Conservation (phyloP, 2,113 vertebrate species). For the Hemiprocne comata region DNA sequence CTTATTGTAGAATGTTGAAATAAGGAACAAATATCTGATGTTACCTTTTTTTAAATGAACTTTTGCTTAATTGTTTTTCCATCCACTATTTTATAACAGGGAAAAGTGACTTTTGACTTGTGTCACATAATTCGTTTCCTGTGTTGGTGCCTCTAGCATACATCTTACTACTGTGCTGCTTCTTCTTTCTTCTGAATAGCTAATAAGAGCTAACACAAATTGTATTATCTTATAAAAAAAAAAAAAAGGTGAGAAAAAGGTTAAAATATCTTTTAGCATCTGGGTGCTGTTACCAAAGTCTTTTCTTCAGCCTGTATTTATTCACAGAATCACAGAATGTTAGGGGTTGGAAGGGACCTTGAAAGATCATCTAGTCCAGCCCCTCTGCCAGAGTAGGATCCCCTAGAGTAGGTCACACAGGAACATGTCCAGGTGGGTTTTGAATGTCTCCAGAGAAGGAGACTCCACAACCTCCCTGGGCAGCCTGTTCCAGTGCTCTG, state of each 20-base stretch:
- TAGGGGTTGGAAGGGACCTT: no score
- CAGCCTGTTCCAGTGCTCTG: no score
- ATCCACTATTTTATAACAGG: background rate
- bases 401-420: no score
- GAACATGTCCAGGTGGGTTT: no score
- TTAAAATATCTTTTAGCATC: background rate
- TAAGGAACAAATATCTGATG: background rate
- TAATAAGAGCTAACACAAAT: background rate
- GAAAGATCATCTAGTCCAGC: no score
- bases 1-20: background rate
- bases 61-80: background rate
- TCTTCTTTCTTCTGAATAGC: background rate
- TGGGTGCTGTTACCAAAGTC: background rate
- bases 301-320: background rate
- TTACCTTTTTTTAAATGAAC: background rate
- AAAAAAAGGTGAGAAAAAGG: background rate
- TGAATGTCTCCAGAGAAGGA: no score
- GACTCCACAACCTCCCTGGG: no score
- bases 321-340: background rate
- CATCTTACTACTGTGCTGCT: background rate
- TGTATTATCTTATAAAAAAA: background rate
- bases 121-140: background rate
- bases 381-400: no score
- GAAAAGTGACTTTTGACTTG: background rate
- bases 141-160: background rate